Percentiles rank a stretch among this genome's conserved stretches.
Evolutionary conservation across 2,113 vertebrate species (phyloP).

Genomic region (Paedocypris sp.): DNA sequence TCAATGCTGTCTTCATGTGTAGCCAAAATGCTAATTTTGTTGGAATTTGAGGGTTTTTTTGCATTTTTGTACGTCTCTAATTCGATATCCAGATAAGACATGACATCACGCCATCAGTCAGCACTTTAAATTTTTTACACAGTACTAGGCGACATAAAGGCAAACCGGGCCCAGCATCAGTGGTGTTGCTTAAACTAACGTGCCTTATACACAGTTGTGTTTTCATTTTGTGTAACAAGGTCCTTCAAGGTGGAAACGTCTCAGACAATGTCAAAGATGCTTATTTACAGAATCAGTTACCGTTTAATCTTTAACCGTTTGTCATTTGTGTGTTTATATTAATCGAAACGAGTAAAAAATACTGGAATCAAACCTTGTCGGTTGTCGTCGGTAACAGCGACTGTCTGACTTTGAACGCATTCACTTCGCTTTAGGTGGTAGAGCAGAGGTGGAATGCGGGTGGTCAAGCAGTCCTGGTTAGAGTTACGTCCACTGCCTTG

Average conservation of each 20-base stretch:
- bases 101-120: background rate
- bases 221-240: conserved; percentile 12
- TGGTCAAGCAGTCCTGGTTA: background rate
- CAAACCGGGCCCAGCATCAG: background rate
- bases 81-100: conserved; percentile 5
- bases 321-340: conserved; percentile 13
- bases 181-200: background rate
- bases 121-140: conserved; percentile 18
- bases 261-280: conserved; percentile 13
- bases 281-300: conserved; percentile 17
- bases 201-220: background rate
- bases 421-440: conserved; percentile 3
- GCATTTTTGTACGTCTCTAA: background rate
- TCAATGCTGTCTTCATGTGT: conserved; percentile 1
- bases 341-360: conserved; percentile 22
- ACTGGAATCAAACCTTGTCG: conserved; percentile 19
- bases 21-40: conserved; percentile 1
- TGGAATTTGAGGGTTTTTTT: background rate
- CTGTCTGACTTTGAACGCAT: background rate
- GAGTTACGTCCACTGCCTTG: background rate
- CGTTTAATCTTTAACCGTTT: conserved; percentile 6
- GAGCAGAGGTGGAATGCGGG: too few relatives aligned
- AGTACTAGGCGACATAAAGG: conserved; percentile 22
- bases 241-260: background rate
- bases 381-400: conserved; percentile 7